These are phyloP conservation scores for Lycaon pictus DNA, from an alignment of 2,113 vertebrate genomes.

Conservation along the genomic window DNA sequence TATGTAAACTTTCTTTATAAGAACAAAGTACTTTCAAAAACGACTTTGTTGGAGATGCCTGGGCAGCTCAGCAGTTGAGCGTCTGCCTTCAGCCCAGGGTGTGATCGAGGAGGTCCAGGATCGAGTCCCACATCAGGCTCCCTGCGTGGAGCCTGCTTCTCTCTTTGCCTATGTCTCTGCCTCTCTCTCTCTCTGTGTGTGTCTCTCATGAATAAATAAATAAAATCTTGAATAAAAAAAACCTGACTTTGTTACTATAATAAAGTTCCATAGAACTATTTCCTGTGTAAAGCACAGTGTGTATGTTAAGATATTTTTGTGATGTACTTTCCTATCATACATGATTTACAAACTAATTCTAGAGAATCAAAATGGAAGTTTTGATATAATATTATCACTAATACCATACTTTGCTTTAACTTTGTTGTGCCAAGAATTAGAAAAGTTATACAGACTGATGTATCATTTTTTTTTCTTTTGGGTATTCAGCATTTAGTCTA, in stretches of 20 bases:
- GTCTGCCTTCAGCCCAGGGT: too few species aligned
- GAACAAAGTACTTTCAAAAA: conserved; percentile 53
- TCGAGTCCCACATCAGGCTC: too few species aligned
- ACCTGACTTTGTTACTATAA: background rate
- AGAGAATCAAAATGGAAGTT: conserved; percentile 33
- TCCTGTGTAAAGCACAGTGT: background rate
- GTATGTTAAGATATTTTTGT: conserved; percentile 55
- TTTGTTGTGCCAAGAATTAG: conserved; percentile 8
- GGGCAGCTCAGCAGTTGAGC: too few species aligned
- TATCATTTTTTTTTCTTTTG: conserved; percentile 14
- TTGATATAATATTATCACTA: background rate
- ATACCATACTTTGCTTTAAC: background rate
- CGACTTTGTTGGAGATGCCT: background rate
- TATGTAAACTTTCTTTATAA: background rate
- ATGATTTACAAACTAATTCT: conserved; percentile 52
- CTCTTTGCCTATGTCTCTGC: too few species aligned
- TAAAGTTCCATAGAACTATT: conserved; percentile 41
- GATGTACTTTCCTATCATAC: conserved; percentile 27
- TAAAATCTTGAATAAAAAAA: too few species aligned
- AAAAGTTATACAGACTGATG: background rate
- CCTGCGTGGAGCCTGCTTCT: too few species aligned
- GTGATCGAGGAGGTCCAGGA: too few species aligned
- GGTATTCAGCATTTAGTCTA: conserved; percentile 41
- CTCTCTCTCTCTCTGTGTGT: too few species aligned
- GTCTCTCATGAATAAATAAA: too few species aligned